These are phyloP conservation scores for Ibidorhyncha struthersii DNA, from an alignment of 2,113 vertebrate species.

Conservation along the genomic window DNA sequence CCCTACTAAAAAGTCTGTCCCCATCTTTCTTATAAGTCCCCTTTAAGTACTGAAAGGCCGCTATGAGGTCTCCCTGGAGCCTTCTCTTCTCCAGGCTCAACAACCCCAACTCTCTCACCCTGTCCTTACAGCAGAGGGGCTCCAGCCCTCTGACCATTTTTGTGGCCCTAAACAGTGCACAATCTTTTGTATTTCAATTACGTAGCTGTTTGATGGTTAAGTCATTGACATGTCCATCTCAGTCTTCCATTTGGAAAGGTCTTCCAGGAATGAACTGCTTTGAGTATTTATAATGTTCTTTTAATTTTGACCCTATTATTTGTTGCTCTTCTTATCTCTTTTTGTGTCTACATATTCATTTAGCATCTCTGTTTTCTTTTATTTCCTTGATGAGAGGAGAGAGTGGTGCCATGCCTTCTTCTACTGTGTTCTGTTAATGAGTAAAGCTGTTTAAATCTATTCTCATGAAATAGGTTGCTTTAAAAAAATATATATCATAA, in stretches of 20 bases:
- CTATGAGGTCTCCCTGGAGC: accelerated
- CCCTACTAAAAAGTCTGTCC: neutral
- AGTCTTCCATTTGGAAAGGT: neutral
- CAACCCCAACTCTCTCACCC: neutral
- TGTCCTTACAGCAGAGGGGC: neutral
- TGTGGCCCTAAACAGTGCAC: neutral
- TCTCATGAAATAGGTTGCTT: neutral
- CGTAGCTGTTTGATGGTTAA: neutral
- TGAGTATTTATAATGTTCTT: neutral
- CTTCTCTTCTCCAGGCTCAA: neutral
- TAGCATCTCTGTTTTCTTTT: neutral
- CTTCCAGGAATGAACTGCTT: neutral
- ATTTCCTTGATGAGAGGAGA: neutral
- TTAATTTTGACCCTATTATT: neutral
- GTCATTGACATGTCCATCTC: accelerated
- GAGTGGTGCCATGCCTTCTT: neutral
- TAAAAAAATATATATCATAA: neutral
- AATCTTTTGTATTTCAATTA: neutral
- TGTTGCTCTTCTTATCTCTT: neutral
- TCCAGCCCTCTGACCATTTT: neutral
- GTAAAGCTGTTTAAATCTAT: neutral
- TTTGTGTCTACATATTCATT: neutral
- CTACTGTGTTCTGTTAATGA: neutral
- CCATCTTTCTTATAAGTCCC: neutral
- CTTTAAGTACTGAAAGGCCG: neutral